Conservation (phyloP, 2,113 vertebrate genomes). For the Tiliqua scincoides region DNA sequence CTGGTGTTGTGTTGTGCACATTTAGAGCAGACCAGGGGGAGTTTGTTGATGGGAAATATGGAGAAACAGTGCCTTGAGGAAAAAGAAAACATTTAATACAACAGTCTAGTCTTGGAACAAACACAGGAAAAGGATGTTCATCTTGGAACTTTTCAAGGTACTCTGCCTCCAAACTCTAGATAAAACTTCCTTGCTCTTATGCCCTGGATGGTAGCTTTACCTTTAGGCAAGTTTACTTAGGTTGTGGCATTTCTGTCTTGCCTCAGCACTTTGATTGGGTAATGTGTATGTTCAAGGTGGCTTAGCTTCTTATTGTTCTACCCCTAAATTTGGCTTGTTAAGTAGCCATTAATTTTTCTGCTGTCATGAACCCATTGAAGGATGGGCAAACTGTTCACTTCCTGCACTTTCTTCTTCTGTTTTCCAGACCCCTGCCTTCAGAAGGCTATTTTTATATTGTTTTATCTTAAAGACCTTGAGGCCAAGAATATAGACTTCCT, state of each 20-base stretch:
- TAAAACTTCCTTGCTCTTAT: too few relatives aligned
- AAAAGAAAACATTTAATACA: too few relatives aligned
- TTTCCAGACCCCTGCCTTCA: neutral
- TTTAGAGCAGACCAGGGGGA: too few relatives aligned
- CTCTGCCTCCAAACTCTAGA: too few relatives aligned
- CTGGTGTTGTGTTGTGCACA: too few relatives aligned
- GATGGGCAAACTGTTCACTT: neutral
- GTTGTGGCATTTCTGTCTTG: neutral
- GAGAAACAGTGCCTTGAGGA: too few relatives aligned
- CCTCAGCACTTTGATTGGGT: neutral
- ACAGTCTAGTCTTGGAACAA: too few relatives aligned
- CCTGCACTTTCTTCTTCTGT: neutral
- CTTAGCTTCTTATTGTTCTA: neutral
- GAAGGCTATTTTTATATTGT: conserved; percentile 11
- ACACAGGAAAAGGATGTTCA: too few relatives aligned
- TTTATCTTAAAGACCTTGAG: conserved; percentile 20
- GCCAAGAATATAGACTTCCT: conserved; percentile 7
- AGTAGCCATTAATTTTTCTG: neutral
- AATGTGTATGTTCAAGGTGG: neutral
- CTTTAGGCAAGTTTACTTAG: neutral
- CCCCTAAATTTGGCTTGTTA: neutral
- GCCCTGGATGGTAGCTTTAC: neutral
- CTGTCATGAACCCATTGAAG: neutral
- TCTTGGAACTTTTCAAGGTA: too few relatives aligned
- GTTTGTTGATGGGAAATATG: too few relatives aligned